These are phyloP conservation scores for Uria lomvia DNA, from an alignment of 2,113 vertebrate genomes.

Conservation along the genomic window DNA sequence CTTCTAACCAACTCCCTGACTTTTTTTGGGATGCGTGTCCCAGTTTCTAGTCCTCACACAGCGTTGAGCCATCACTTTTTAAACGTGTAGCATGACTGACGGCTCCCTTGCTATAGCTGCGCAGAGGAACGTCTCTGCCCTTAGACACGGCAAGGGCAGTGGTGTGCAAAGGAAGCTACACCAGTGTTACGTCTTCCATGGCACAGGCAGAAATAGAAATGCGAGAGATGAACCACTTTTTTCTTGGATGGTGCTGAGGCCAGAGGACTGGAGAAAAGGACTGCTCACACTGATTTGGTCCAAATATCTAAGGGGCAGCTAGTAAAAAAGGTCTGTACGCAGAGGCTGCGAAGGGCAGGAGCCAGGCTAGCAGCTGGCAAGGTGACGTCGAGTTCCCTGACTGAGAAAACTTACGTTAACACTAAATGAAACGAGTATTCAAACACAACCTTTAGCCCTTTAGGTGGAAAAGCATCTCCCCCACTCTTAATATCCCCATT, in stretches of 20 bases:
- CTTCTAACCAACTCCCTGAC: not conserved
- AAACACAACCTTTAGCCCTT: not conserved
- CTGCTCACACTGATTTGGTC: not conserved
- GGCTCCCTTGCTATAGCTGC: not conserved
- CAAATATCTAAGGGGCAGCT: not conserved
- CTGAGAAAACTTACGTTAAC: not conserved
- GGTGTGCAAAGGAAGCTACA: not conserved
- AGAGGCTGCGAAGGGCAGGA: not conserved
- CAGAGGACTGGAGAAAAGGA: not conserved
- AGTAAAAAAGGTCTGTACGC: not conserved
- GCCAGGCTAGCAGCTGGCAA: not conserved
- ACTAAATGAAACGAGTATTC: not conserved
- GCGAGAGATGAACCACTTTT: not conserved
- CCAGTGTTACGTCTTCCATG: rapidly evolving
- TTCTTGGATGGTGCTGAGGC: not conserved
- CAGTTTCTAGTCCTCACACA: not conserved
- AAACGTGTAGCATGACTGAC: rapidly evolving
- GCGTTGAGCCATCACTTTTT: not conserved
- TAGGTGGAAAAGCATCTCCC: not conserved
- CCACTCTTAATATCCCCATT: not conserved
- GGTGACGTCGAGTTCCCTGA: not conserved
- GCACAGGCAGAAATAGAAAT: not conserved
- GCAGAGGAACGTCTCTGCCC: not conserved
- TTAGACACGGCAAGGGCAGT: not conserved
- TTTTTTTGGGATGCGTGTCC: not conserved